phyloP scores from a whole-genome alignment of 2,797 vertebrate species.

The Lacerta bilineata region DNA sequence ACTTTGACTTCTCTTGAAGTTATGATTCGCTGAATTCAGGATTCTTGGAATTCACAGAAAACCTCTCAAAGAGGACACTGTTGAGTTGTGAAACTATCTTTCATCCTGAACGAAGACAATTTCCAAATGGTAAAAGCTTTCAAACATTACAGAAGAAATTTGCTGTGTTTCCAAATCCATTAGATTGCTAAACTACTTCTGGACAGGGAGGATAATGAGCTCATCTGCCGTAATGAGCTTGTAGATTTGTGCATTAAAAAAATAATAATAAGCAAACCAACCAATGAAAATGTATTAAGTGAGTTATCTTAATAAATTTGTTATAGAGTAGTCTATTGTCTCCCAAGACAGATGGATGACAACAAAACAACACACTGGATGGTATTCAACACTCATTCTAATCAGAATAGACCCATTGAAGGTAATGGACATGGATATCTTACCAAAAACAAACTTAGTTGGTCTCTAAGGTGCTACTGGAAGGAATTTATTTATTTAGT shows the following conservation, averaged over 20 bases:
- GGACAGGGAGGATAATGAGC: conserved; percentile 54
- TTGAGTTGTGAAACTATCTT: conserved; percentile 27
- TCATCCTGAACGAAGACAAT: conserved; percentile 31
- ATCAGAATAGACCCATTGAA: no score
- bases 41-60: conserved; percentile 5
- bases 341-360: no score
- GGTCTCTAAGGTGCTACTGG: no score
- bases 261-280: conserved; percentile 26
- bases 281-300: conserved; percentile 15
- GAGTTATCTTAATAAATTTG: background rate
- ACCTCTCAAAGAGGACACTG: conserved; percentile 16
- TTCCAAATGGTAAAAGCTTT: conserved; percentile 44
- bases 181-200: conserved; percentile 55
- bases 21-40: background rate
- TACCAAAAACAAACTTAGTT: no score
- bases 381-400: background rate
- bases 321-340: background rate
- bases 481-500: no score
- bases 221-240: conserved; percentile 25
- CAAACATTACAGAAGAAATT: conserved; percentile 71
- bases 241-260: conserved; percentile 48
- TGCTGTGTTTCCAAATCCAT: conserved; percentile 45
- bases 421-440: no score
- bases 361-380: background rate
- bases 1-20: conserved; percentile 2